Evolutionary conservation across 2,797 vertebrate species (phyloP).

Genomic region (Distichodus sexfasciatus): DNA sequence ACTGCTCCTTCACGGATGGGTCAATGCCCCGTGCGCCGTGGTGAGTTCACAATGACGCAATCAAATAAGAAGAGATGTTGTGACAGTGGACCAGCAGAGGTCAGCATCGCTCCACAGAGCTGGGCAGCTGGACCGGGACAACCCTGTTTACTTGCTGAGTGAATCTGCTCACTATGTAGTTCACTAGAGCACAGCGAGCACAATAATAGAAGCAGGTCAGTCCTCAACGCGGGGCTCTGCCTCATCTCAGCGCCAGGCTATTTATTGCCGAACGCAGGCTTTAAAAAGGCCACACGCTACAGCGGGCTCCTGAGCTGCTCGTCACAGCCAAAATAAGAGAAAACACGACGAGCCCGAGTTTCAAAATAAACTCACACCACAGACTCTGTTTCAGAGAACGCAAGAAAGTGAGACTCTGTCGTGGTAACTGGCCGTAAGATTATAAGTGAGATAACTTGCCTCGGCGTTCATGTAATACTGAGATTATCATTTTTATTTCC

Average conservation of each 20-base stretch:
- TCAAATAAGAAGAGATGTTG: no score
- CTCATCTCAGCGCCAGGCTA: constrained; percentile 46
- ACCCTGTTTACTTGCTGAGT: constrained; percentile 47
- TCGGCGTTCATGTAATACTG: no score
- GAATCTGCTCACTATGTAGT: constrained; percentile 55
- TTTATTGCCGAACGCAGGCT: constrained; percentile 47
- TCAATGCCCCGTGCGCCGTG: no score
- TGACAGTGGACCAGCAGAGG: constrained; percentile 61
- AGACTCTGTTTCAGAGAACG: constrained; percentile 67
- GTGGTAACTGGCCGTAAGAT: no score
- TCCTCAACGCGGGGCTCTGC: constrained; percentile 44
- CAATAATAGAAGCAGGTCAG: constrained; percentile 59
- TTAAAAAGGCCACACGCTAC: constrained; percentile 49
- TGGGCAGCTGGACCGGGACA: neutral
- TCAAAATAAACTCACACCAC: constrained; percentile 44
- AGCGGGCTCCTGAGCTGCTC: constrained; percentile 51
- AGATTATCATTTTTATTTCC: no score
- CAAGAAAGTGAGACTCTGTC: no score
- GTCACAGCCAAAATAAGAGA: constrained; percentile 58
- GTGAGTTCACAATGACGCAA: no score
- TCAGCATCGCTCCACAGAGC: constrained; percentile 47
- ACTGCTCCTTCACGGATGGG: no score
- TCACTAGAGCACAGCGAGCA: constrained; percentile 58
- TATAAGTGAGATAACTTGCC: no score
- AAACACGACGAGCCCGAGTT: constrained; percentile 50